Evolutionary conservation across 37 sponge, comb jelly and placozoan species (phyloP), one percentile per base, ranked within the genome.

Genomic region (Dysidea cf. avara): DNA sequence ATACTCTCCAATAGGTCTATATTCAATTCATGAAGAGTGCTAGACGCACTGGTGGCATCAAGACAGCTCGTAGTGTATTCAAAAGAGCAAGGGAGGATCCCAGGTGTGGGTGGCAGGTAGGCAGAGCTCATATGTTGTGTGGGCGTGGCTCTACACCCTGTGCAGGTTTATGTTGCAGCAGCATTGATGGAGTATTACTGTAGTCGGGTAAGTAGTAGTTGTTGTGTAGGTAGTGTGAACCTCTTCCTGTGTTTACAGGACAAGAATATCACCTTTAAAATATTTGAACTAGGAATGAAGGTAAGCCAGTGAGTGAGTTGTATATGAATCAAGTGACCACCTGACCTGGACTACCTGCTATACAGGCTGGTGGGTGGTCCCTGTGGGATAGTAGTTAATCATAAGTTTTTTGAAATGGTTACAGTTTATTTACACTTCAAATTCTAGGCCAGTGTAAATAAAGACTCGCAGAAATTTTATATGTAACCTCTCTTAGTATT

Each of bases 231-330:
- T n/a, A 24, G 66, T 32, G 29, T 39, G 9, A 70, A 29, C 14
- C 25, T 26, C 39, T 64, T 32, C 20, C 3, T 14, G 2, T 38
- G n/a, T 50, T 17, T 46, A n/a, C 61, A 81, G 83, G 89, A 90
- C 79, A 72, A 80, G 50, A 76, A 81, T 25, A 87, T 95, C 38
- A 88, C 98, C 21, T 76, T 87, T 56, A 93, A 87, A 74, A 93
- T 97, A 65, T 97, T 97, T 83, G 98, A 97, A 48, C 65, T 94
- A 71, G 98, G 98, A 31, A 71, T 94, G 52, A 97, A n/a, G n/a
- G n/a, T n/a, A n/a, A n/a, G n/a, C n/a, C n/a, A n/a, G n/a, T n/a
- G n/a, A n/a, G n/a, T n/a, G n/a, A n/a, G n/a, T n/a, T n/a, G n/a
- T n/a, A n/a, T n/a, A n/a, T n/a, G n/a, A n/a, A n/a, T n/a, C n/a